Evolutionary conservation across 1,140 invertebrate species (phyloP).

Genomic region (Temnothorax longispinosus): DNA sequence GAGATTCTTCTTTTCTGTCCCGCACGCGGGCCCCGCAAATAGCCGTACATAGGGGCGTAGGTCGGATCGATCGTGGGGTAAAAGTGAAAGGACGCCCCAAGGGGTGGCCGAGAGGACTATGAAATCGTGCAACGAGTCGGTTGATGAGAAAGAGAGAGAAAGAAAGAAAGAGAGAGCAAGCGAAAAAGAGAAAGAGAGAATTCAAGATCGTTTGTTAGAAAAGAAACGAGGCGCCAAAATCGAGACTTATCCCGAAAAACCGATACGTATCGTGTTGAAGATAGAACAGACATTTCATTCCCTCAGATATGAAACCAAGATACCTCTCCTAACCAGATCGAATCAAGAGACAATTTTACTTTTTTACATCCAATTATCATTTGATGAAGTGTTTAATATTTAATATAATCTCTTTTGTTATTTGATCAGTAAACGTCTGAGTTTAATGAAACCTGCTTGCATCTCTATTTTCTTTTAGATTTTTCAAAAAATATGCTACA

Average conservation of each 20-base stretch:
- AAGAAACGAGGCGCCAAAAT: conserved; percentile 20
- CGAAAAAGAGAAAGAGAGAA: neutral
- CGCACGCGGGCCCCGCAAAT: conserved; percentile 57
- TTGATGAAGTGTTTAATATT: neutral
- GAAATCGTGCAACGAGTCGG: conserved; percentile 60
- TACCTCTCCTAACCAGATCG: neutral
- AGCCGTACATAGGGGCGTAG: conserved; percentile 65
- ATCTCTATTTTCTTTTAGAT: neutral
- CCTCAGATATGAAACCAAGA: neutral
- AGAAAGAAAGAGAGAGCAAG: neutral
- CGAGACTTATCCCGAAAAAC: conserved; percentile 27
- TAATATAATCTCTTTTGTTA: neutral
- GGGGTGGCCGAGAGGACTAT: conserved; percentile 41
- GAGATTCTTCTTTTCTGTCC: conserved; percentile 52
- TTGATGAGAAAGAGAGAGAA: neutral
- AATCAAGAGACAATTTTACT: neutral
- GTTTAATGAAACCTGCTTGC: neutral
- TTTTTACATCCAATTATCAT: neutral
- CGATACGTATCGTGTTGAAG: conserved; percentile 20
- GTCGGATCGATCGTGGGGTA: conserved; percentile 69
- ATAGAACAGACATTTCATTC: conserved; percentile 22
- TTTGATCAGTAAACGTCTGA: neutral
- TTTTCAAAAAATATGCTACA: neutral
- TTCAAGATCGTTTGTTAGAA: neutral
- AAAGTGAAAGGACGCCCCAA: conserved; percentile 70